These are phyloP conservation scores for Cephus pulcher DNA, from an alignment of 2,888 invertebrate species.

Conservation along the genomic window DNA sequence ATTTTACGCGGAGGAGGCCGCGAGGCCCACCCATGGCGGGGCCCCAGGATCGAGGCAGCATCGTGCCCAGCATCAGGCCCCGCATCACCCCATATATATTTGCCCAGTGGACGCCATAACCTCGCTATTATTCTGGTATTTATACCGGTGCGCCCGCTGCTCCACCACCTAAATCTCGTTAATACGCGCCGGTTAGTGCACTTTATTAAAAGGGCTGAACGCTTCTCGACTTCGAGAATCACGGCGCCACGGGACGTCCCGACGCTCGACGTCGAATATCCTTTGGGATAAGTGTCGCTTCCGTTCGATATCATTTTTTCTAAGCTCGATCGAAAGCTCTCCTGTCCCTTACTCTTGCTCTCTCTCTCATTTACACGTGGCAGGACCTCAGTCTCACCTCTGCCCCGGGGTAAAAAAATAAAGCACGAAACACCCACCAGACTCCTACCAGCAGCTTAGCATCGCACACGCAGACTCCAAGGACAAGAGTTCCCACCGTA, in stretches of 20 bases:
- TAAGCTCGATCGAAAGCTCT: not conserved
- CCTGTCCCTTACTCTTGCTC: not conserved
- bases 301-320: not conserved
- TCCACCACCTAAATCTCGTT: slow-evolving; percentile 57
- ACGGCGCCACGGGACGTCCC: not conserved
- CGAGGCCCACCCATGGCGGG: slow-evolving; percentile 55
- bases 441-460: not conserved
- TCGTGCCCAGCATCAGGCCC: not conserved
- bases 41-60: slow-evolving; percentile 20
- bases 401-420: not conserved
- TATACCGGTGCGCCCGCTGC: slow-evolving; percentile 50
- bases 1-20: slow-evolving; percentile 52
- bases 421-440: not conserved
- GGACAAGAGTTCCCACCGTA: slow-evolving; percentile 15
- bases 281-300: not conserved
- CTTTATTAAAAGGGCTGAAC: slow-evolving; percentile 43
- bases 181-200: slow-evolving; percentile 56
- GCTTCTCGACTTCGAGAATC: slow-evolving; percentile 6
- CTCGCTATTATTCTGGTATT: slow-evolving; percentile 60
- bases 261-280: not conserved
- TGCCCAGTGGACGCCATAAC: slow-evolving; percentile 50
- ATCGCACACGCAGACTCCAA: not conserved
- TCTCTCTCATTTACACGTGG: not conserved
- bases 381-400: not conserved
- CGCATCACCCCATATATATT: slow-evolving; percentile 60